Evolutionary conservation across 2,888 invertebrate genomes (phyloP), one percentile per base, ranked within the genome.

Genomic region (Archips crataeganus): DNA sequence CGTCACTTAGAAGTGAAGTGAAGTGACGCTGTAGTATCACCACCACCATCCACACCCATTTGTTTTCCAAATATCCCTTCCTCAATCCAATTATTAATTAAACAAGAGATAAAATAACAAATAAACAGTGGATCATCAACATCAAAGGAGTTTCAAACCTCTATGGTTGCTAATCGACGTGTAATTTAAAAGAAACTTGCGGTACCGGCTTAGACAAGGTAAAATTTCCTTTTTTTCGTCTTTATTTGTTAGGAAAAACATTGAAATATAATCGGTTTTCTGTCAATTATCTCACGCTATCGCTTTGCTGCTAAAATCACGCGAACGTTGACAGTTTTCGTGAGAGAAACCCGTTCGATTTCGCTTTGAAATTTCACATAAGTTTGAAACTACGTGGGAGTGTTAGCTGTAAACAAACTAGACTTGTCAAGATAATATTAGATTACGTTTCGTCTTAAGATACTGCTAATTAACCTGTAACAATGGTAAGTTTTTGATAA

Each of bases 201-300:
- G 45, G 15, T 79, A 84, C 84, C 83, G 82, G 83, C 84, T 76
- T 64, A 45, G 23, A 42, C 77, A 79, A 84, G 81, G 82, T 82
- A 75, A 82, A 73, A 70, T 75, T 45, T 60, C 74, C 78, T 81
- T 82, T 81, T 78, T 77, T 65, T 75, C 76, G 61, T n/a, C 60
- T 74, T 23, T 57, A 32, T 74, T 74, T 61, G 10, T 23, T 47
- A 47, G 69, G 65, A 60, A 70, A 42, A 70, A 70, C 70, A 65
- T 63, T 65, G 57, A 60, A 73, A 70, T 70, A 36, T 36, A 65
- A 47, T 74, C 54, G 34, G 59, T 70, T 65, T 69, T 74, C 70
- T 61, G 60, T 23, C 36, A 69, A 70, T 69, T 42, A 51, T 74
- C 74, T 54, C 74, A 74, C 74, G 74, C 57, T 64, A 70, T 70